phyloP scores from a whole-genome alignment of 1,140 invertebrate species.

The Diachasma alloeum region DNA sequence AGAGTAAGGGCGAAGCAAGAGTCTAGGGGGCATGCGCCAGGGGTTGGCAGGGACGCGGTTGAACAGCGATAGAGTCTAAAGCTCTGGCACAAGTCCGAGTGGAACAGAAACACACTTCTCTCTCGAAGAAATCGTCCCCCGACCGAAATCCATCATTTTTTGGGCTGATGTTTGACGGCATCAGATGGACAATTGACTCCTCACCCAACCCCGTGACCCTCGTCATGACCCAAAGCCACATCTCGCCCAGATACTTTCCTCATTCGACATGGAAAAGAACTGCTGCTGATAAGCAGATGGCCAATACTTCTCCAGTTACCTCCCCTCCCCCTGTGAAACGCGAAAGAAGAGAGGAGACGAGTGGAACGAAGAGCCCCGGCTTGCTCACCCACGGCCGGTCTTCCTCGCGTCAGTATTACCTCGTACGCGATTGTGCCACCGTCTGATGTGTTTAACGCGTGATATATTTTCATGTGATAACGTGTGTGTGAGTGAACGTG shows the following conservation, averaged over 20 bases:
- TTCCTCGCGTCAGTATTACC: background rate
- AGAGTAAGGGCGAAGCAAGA: constrained; percentile 4
- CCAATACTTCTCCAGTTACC: background rate
- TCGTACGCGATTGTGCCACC: background rate
- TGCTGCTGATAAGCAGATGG: background rate
- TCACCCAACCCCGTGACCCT: background rate
- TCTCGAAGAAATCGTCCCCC: background rate
- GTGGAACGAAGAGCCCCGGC: background rate
- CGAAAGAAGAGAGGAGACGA: background rate
- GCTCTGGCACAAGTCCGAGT: background rate
- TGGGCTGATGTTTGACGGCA: background rate
- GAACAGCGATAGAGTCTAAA: background rate
- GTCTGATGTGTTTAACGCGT: background rate
- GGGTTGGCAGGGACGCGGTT: constrained; percentile 7
- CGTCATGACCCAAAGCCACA: too few species aligned
- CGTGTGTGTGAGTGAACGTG: constrained; percentile 4
- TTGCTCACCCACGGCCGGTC: background rate
- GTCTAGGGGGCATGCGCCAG: background rate
- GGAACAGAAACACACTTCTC: background rate
- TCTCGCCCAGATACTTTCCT: too few species aligned
- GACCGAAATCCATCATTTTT: background rate
- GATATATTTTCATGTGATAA: background rate
- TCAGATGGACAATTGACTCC: background rate
- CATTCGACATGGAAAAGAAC: too few species aligned
- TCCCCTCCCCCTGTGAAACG: too few species aligned